Conservation (phyloP, 2,888 invertebrate species). For the Lycocerus yunnanus region DNA sequence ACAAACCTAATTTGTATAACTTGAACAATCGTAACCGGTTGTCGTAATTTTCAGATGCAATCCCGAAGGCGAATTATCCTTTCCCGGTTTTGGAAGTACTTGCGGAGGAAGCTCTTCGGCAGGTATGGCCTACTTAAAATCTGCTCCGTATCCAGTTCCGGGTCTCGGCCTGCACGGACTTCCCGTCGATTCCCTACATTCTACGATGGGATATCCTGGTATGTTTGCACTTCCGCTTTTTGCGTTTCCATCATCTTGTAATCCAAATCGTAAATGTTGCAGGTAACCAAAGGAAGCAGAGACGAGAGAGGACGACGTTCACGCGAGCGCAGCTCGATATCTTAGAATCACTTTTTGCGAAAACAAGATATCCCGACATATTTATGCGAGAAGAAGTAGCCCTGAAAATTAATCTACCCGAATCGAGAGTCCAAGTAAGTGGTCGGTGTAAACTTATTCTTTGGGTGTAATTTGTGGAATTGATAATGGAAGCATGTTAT, state of each 20-base stretch:
- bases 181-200: slow-evolving; percentile 68
- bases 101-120: slow-evolving; percentile 60
- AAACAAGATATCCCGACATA: slow-evolving; percentile 98
- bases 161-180: slow-evolving; percentile 61
- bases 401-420: slow-evolving; percentile 94
- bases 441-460: not conserved
- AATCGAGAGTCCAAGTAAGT: slow-evolving; percentile 95
- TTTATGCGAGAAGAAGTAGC: slow-evolving; percentile 99
- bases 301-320: slow-evolving; percentile 96
- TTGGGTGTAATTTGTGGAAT: not conserved
- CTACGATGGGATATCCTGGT: slow-evolving; percentile 70
- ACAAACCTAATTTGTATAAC: too few species aligned
- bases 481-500: slow-evolving; percentile 2
- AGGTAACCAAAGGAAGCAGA: slow-evolving; percentile 88
- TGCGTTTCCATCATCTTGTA: not conserved
- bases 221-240: slow-evolving; percentile 30
- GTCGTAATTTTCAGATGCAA: slow-evolving; percentile 56
- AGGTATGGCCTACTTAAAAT: slow-evolving; percentile 63
- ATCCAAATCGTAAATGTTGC: slow-evolving; percentile 41
- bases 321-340: slow-evolving; percentile 95
- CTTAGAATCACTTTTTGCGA: slow-evolving; percentile 89
- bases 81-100: slow-evolving; percentile 62
- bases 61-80: slow-evolving; percentile 63
- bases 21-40: not conserved
- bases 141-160: slow-evolving; percentile 63